phyloP scores from a whole-genome alignment of 2,797 vertebrate genomes.

The Chaunax sp. region DNA sequence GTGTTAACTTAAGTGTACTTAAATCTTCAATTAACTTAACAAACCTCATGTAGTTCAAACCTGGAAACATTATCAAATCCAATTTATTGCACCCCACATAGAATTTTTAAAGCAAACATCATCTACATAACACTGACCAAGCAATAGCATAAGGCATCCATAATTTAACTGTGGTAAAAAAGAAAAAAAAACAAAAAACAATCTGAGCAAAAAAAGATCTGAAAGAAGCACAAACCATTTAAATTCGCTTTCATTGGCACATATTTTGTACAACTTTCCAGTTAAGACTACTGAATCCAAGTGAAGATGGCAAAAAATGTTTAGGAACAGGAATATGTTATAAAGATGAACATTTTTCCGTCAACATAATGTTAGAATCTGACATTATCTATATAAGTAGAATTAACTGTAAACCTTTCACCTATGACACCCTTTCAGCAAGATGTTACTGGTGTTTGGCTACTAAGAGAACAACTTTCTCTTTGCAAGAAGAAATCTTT shows the following conservation, averaged over 20 bases:
- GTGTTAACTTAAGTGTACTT: constrained; percentile 14
- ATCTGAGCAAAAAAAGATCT: constrained; percentile 30
- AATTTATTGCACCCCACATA: constrained; percentile 60
- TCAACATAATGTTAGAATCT: constrained; percentile 19
- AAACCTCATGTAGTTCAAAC: constrained; percentile 45
- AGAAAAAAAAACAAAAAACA: constrained; percentile 31
- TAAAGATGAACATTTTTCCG: constrained; percentile 15
- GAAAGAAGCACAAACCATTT: constrained; percentile 40
- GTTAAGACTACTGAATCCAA: constrained; percentile 59
- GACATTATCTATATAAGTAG: constrained; percentile 19
- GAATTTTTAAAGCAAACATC: constrained; percentile 58
- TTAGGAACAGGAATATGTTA: constrained; percentile 37
- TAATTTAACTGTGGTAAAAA: constrained; percentile 53
- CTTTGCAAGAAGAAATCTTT: constrained; percentile 13
- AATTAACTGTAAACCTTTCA: constrained; percentile 39
- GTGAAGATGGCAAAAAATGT: constrained; percentile 66
- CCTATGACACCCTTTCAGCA: constrained; percentile 13
- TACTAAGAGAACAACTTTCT: constrained; percentile 37
- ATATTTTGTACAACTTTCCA: constrained; percentile 57
- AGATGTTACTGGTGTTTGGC: constrained; percentile 48
- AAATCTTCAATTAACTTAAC: constrained; percentile 26
- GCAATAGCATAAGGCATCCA: constrained; percentile 66
- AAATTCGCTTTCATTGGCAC: constrained; percentile 77
- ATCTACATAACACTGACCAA: constrained; percentile 76
- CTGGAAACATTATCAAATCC: constrained; percentile 37